A percentile compares a stretch with the other conserved stretches of the same genome.
phyloP scores from a whole-genome alignment of 2,113 vertebrate species.

The Rallus limicola region DNA sequence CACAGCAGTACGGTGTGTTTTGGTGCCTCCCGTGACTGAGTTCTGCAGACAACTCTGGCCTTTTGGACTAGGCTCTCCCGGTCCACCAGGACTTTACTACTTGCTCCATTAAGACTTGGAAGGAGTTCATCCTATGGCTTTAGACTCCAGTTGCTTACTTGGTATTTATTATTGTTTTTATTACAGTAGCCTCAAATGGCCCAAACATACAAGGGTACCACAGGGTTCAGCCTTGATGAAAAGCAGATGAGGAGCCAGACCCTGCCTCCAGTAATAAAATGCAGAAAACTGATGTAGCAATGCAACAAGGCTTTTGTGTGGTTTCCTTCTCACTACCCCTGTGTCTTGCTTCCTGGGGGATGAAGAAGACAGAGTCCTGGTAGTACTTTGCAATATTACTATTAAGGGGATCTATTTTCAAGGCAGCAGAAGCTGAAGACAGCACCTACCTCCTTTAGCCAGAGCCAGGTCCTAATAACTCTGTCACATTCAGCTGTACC shows the following conservation, averaged over 20 bases:
- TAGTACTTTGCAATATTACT: not conserved
- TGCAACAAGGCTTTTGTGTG: slow-evolving; percentile 57
- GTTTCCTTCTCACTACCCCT: slow-evolving; percentile 31
- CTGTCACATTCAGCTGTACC: not conserved
- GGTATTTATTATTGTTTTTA: slow-evolving; percentile 49
- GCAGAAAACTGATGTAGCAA: slow-evolving; percentile 60
- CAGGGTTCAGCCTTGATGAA: slow-evolving; percentile 45
- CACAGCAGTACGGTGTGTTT: not conserved
- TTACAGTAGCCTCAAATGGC: slow-evolving; percentile 24
- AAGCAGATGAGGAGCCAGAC: slow-evolving; percentile 60
- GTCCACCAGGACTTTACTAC: not conserved
- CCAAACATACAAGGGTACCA: slow-evolving; percentile 45
- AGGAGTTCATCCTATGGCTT: not conserved
- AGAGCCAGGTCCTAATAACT: not conserved
- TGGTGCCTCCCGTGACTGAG: rapidly evolving
- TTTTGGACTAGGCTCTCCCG: not conserved
- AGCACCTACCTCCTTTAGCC: not conserved
- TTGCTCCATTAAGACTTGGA: not conserved
- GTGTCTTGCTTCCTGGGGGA: slow-evolving; percentile 39
- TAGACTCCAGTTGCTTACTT: slow-evolving; percentile 3
- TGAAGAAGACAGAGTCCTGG: not conserved
- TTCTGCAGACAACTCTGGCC: not conserved
- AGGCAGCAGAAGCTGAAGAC: not conserved
- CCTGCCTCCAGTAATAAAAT: slow-evolving; percentile 52
- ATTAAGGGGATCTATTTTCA: not conserved